Evolutionary conservation across 2,797 vertebrate species (phyloP).

Genomic region (Luscinia luscinia): DNA sequence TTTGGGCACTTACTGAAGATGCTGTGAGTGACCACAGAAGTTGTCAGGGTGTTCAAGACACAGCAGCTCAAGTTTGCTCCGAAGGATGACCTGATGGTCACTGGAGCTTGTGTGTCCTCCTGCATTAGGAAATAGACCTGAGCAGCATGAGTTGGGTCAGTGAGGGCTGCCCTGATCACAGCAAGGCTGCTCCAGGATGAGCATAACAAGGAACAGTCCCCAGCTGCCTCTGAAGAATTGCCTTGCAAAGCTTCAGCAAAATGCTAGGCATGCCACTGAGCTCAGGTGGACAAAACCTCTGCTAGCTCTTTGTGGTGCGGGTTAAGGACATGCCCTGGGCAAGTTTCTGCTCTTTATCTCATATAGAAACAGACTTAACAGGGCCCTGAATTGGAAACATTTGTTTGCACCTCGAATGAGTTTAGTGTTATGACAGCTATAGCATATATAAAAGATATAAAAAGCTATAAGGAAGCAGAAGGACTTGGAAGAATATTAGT

Average conservation of each 20-base stretch:
- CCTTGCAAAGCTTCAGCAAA: not conserved
- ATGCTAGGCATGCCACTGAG: not conserved
- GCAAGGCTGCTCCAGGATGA: not conserved
- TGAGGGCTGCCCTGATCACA: not conserved
- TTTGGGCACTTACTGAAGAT: not conserved
- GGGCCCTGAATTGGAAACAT: not conserved
- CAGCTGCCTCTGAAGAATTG: not conserved
- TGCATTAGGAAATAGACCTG: not conserved
- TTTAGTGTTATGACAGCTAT: not conserved
- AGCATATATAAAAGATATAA: not conserved
- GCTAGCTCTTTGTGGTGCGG: not conserved
- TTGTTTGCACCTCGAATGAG: not conserved
- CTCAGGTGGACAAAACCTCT: not conserved
- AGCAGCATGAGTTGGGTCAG: not conserved
- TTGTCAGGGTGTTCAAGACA: not conserved
- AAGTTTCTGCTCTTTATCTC: not conserved
- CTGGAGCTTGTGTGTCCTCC: not conserved
- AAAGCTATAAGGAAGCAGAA: not conserved
- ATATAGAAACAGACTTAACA: not conserved
- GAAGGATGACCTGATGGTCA: rapidly evolving
- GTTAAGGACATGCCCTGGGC: not conserved
- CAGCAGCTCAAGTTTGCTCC: not conserved
- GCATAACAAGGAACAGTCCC: not conserved
- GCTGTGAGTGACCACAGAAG: not conserved
- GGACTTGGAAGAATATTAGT: not conserved